Evolutionary conservation across 2,888 invertebrate species (phyloP).

Genomic region (Apamea epomidion): DNA sequence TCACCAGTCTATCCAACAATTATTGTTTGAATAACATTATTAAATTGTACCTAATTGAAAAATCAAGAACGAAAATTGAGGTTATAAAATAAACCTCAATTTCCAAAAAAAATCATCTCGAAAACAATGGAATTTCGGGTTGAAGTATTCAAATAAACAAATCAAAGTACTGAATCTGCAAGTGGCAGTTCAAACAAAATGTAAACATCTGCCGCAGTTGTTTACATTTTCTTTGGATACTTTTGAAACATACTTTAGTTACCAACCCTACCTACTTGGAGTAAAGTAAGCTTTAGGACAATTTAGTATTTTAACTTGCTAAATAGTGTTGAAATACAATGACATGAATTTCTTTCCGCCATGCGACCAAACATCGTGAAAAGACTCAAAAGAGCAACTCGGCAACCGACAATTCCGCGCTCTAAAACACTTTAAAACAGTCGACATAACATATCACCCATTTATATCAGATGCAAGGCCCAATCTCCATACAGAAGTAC

Average conservation of each 20-base stretch:
- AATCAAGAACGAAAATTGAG: background rate
- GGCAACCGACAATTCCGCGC: slow-evolving; percentile 38
- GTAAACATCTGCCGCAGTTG: too few relatives aligned
- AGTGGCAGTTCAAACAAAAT: too few relatives aligned
- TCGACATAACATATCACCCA: slow-evolving; percentile 62
- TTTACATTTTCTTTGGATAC: background rate
- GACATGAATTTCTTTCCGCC: background rate
- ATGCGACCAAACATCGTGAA: slow-evolving; percentile 27
- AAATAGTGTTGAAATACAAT: slow-evolving; percentile 5
- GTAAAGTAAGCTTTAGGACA: background rate
- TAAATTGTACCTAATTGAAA: background rate
- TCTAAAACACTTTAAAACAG: slow-evolving; percentile 55
- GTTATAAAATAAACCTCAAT: background rate
- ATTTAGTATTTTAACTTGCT: background rate
- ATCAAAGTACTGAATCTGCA: background rate
- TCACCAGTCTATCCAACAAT: background rate
- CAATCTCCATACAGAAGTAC: slow-evolving; percentile 63
- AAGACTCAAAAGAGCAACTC: slow-evolving; percentile 43
- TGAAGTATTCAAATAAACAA: background rate
- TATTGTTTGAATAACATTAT: background rate
- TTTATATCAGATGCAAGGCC: slow-evolving; percentile 58
- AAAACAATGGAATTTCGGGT: background rate
- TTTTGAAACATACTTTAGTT: background rate
- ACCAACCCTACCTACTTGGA: background rate
- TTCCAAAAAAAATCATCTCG: background rate